Evolutionary conservation across 2,888 invertebrate genomes (phyloP), one percentile per base, ranked within the genome.

Genomic region (Cheilosia vulpina): DNA sequence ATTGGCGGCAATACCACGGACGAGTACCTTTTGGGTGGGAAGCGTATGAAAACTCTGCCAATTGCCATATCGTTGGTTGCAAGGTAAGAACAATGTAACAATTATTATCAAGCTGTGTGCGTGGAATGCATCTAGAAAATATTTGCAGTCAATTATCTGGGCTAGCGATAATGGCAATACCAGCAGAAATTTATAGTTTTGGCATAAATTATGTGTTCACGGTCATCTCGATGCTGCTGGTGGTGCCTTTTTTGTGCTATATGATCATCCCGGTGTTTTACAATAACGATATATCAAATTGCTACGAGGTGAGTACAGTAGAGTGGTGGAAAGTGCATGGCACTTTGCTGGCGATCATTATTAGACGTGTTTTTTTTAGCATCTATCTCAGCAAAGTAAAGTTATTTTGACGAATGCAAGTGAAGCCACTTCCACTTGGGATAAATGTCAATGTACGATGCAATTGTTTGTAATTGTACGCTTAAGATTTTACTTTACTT

Each of bases 31-130:
- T 92, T 94, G 88, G 94, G 94, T 2, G 93, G 93, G 60, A 93
- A 93, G 78, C 92, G 92, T 77, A 93, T 95, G 93, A 92, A 93
- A 78, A 93, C 93, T 1, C 92, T 94, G 85, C 95, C 95, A 0
- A 94, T 95, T 69, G 93, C 94, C 15, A 93, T 95, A 89, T 95
- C 95, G 0, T 90, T 95, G n/a, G 92, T 95, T 78, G 94, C 95
- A 47, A 91, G 91, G 91, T 91, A 34, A 63, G 41, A 60, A n/a
- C 2, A 38, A 53, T 5, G 17, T 5, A 17, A 43, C 9, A 60
- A 57, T 57, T 27, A 27, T 27, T 53, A 24, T 9, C 52, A 50
- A 34, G n/a, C 13, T n/a, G 31, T 7, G 0, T 34, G 31, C 50
- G 15, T 13, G 47, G 45, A 21, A 15, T 38, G 27, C 19, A 19